phyloP scores from a whole-genome alignment of 2,797 vertebrate species.

The Aldrovandia affinis region DNA sequence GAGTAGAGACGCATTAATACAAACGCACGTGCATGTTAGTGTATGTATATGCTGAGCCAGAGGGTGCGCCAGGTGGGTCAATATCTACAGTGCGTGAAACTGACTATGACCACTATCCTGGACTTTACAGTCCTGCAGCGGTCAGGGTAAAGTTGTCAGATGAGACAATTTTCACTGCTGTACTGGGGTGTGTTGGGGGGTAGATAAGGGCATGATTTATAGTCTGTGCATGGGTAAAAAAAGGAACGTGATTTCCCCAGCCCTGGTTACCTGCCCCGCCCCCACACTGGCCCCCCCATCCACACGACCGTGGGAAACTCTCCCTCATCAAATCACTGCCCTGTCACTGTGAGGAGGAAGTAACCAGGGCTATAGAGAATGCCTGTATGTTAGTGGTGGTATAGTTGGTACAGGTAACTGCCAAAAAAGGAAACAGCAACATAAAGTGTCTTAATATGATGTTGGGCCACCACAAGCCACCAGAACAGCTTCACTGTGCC shows the following conservation, averaged over 20 bases:
- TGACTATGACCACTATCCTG: neutral
- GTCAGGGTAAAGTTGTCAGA: constrained; percentile 61
- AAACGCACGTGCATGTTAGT: neutral
- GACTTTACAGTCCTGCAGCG: neutral
- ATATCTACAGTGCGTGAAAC: neutral
- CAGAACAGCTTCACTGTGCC: too few species aligned
- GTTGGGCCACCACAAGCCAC: too few species aligned
- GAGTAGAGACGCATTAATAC: neutral
- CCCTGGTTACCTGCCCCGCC: constrained; percentile 40
- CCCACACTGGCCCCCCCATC: neutral
- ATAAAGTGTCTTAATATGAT: too few species aligned
- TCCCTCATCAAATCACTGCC: constrained; percentile 47
- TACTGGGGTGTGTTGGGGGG: constrained; percentile 49
- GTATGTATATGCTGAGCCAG: neutral
- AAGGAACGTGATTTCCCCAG: constrained; percentile 61
- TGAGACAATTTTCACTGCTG: constrained; percentile 57
- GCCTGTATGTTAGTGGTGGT: neutral
- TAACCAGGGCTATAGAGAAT: constrained; percentile 47
- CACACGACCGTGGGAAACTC: constrained; percentile 66
- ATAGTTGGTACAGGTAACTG: neutral
- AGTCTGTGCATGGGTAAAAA: constrained; percentile 16
- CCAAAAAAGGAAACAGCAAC: too few species aligned
- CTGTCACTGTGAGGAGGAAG: constrained; percentile 59
- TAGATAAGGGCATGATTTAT: constrained; percentile 62
- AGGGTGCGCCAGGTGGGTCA: neutral